phyloP scores from a whole-genome alignment of 1,140 invertebrate genomes.

The Panagrolaimus sp. region DNA sequence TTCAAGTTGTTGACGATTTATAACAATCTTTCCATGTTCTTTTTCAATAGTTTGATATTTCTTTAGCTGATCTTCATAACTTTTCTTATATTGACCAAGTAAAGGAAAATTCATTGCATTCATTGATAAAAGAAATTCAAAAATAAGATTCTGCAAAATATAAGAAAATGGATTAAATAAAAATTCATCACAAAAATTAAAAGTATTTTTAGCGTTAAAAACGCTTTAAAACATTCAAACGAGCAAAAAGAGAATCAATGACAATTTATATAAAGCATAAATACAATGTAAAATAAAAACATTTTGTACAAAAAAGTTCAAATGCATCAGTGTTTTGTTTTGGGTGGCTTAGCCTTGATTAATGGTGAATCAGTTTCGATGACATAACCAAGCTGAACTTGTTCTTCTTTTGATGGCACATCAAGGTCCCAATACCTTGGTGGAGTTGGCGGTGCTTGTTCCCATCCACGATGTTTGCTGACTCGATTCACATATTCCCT shows the following conservation, averaged over 20 bases:
- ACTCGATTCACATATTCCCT: background rate
- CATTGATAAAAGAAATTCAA: no score
- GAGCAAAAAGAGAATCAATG: slow-evolving; percentile 6
- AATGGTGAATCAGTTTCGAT: slow-evolving; percentile 27
- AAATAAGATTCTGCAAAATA: slow-evolving; percentile 13
- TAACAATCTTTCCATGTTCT: slow-evolving; percentile 38
- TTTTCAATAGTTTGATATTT: slow-evolving; percentile 30
- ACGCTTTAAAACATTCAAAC: background rate
- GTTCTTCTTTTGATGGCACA: slow-evolving; percentile 32
- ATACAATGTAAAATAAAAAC: slow-evolving; percentile 2
- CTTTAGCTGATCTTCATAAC: slow-evolving; percentile 35
- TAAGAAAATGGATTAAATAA: slow-evolving; percentile 15
- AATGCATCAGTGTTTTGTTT: slow-evolving; percentile 6
- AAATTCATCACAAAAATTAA: slow-evolving; percentile 9
- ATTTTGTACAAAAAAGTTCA: slow-evolving; percentile 9
- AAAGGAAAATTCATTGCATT: background rate
- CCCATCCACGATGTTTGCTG: background rate
- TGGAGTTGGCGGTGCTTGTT: slow-evolving; percentile 22
- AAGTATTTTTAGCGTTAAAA: slow-evolving; percentile 7
- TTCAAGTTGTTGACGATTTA: slow-evolving; percentile 51
- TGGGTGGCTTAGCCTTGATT: slow-evolving; percentile 37
- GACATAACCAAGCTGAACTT: slow-evolving; percentile 24
- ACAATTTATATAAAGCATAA: background rate
- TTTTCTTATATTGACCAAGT: slow-evolving; percentile 19
- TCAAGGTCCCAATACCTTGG: slow-evolving; percentile 38